These are phyloP conservation scores for Lycorma delicatula DNA, from an alignment of 1,140 invertebrate species.

Conservation along the genomic window DNA sequence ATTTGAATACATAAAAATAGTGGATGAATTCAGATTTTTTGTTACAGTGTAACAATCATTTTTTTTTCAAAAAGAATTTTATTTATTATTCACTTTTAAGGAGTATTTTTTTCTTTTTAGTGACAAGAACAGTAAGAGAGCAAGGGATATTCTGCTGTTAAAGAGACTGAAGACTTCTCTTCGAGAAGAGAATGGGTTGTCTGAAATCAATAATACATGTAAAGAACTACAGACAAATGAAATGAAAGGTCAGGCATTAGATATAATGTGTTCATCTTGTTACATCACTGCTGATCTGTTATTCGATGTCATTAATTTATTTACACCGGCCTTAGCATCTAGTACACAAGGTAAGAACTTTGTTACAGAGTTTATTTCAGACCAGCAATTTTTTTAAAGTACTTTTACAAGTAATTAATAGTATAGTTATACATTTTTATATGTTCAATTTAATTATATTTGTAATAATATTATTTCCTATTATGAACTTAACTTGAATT, in stretches of 20 bases:
- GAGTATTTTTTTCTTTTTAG: slow-evolving; percentile 38
- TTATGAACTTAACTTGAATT: no score
- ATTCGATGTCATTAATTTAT: slow-evolving; percentile 7
- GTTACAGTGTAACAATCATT: no score
- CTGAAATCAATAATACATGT: slow-evolving; percentile 44
- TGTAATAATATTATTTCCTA: no score
- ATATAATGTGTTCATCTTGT: slow-evolving; percentile 39
- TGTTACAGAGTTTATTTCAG: no score
- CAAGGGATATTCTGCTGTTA: slow-evolving; percentile 77
- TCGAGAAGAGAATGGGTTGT: slow-evolving; percentile 45
- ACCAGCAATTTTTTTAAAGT: no score
- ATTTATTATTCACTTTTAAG: no score
- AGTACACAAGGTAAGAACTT: background rate
- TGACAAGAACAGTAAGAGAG: slow-evolving; percentile 75
- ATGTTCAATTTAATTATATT: no score
- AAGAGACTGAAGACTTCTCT: slow-evolving; percentile 65
- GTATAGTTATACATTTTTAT: no score
- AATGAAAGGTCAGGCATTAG: slow-evolving; percentile 58
- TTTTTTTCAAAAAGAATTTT: no score
- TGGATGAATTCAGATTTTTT: no score
- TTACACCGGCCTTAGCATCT: slow-evolving; percentile 1
- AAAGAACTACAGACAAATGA: slow-evolving; percentile 64
- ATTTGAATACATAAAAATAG: no score
- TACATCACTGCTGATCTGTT: background rate
- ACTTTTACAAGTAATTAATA: no score